Conservation (phyloP, 1,140 invertebrate species). For the Sitobion miscanthi region DNA sequence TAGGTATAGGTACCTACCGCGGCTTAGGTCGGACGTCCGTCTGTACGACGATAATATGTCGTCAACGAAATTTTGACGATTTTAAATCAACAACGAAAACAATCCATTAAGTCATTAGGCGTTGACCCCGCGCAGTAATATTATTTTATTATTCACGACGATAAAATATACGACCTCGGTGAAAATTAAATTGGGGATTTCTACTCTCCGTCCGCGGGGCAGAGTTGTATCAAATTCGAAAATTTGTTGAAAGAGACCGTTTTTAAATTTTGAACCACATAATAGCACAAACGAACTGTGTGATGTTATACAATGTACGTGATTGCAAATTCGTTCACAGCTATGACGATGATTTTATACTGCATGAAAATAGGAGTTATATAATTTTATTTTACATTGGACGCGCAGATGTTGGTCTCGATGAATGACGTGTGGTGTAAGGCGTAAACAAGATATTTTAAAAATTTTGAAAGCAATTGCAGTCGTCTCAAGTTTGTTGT, state of each 20-base stretch:
- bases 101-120: neutral
- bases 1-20: neutral
- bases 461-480: neutral
- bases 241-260: too few species aligned
- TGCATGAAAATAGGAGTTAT: neutral
- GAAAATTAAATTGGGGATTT: neutral
- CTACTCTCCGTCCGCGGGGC: neutral
- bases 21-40: neutral
- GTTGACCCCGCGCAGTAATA: neutral
- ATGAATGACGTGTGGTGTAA: neutral
- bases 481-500: neutral
- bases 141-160: neutral
- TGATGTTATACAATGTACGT: neutral
- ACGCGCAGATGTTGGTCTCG: neutral
- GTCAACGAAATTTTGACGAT: neutral
- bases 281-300: neutral
- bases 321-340: neutral
- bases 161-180: neutral
- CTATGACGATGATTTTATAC: neutral
- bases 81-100: neutral
- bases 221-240: too few species aligned
- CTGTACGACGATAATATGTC: neutral
- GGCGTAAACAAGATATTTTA: neutral
- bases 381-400: neutral
- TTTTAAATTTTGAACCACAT: too few species aligned